Conservation (phyloP, 2,113 vertebrate genomes). For the Rhodinocichla rosea region DNA sequence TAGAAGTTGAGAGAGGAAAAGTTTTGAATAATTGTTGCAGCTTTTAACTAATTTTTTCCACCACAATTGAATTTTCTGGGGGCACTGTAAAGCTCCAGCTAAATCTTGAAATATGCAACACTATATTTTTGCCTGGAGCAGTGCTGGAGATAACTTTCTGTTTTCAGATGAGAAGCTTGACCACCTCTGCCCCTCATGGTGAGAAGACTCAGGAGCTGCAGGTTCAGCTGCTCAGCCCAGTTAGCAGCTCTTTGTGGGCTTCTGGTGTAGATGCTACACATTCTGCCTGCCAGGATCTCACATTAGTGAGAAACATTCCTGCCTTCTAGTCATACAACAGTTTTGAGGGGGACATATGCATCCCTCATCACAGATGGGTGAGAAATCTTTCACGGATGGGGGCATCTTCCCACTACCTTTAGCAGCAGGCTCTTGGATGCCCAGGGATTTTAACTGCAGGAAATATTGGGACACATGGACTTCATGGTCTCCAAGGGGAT, state of each 20-base stretch:
- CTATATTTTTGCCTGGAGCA: not conserved
- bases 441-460: not conserved
- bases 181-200: not conserved
- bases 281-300: not conserved
- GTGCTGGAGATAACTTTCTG: not conserved
- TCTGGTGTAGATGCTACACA: fast-evolving
- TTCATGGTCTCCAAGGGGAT: not conserved
- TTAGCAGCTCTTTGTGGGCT: not conserved
- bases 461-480: not conserved
- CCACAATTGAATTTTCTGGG: not conserved
- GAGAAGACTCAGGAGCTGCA: not conserved
- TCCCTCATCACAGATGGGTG: not conserved
- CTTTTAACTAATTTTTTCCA: not conserved
- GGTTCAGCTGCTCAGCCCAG: not conserved
- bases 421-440: not conserved
- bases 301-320: not conserved
- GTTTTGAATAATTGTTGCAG: not conserved
- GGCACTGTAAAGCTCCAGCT: not conserved
- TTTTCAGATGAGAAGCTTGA: not conserved
- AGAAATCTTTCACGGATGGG: not conserved
- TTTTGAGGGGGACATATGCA: not conserved
- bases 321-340: not conserved
- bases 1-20: not conserved
- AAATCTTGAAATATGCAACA: not conserved
- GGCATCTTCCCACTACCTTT: not conserved